Conservation (phyloP, 2,888 invertebrate genomes). For the Dynastes grantii region DNA sequence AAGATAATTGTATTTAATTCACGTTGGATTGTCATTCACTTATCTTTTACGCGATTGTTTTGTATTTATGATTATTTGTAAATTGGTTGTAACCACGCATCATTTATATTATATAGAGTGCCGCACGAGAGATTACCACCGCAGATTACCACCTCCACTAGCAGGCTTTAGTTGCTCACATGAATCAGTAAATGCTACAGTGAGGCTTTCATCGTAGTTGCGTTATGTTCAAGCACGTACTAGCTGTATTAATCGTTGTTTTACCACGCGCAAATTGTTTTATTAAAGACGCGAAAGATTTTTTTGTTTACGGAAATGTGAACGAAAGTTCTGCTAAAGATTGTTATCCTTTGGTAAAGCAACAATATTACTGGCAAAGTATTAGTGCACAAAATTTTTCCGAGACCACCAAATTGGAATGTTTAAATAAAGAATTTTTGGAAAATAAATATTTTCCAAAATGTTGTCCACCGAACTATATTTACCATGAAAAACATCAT, state of each 20-base stretch:
- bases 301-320: constrained; percentile 28
- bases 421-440: constrained; percentile 11
- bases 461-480: constrained; percentile 34
- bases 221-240: constrained; percentile 30
- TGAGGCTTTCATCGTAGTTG: background rate
- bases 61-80: background rate
- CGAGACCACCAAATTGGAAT: constrained; percentile 27
- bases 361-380: constrained; percentile 43
- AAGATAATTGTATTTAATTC: no score
- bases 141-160: constrained; percentile 27
- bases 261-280: constrained; percentile 34
- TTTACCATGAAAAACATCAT: constrained; percentile 15
- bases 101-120: no score
- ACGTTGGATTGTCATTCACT: background rate
- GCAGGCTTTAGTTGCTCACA: constrained; percentile 7
- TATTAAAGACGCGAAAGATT: constrained; percentile 13
- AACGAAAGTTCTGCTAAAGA: background rate
- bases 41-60: background rate
- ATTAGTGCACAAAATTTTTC: constrained; percentile 4
- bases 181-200: constrained; percentile 5
- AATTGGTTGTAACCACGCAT: background rate
- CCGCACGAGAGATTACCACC: constrained; percentile 24
- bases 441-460: constrained; percentile 38
- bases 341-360: constrained; percentile 15
- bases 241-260: background rate